Evolutionary conservation across 37 sponge, comb jelly and placozoan species (phyloP), one percentile per base, ranked within the genome.

Genomic region (Beroe ovata): DNA sequence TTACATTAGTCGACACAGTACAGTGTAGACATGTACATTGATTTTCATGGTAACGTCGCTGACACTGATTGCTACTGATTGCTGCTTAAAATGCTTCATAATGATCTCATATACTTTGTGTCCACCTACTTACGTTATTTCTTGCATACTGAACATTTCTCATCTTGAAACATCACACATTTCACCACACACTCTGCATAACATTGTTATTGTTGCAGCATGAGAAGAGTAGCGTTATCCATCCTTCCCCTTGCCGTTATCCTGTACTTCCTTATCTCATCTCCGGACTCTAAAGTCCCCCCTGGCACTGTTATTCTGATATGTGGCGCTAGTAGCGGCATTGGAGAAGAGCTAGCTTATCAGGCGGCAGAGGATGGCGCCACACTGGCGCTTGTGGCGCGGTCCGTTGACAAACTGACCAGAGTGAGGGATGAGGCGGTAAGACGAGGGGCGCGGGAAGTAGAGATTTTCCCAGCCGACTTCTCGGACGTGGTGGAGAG

Each of bases 251-350:
- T 47, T 47, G 54, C 54, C 11, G 54, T 47, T 47, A 16, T 16
- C 54, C 54, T 47, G 11, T 47, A 47, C 54, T 47, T 11, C 54
- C 6, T 16, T 11, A 6, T 47, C 6, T n/a, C 63, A 62, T 22
- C 22, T 61, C 3, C 63, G 23, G 30, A 34, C 3, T 30, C 35
- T 18, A 30, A 66, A 29, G 3, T 66, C 25, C 69, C 69, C 4
- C 36, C 32, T 11, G 69, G 69, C 18, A 66, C 69, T 30, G 84
- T 77, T 11, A 25, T 77, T 23, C 84, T 77, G 26, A 42, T 77
- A 0, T 77, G 84, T 77, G 84, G 84, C 20, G 84, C 84, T n/a
- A 42, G 54, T 26, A 42, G 54, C 20, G 84, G 84, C n/a, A 77
- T 77, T 23, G 84, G 84, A 41, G 84, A 77, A 54, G 54, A 77